phyloP scores from a whole-genome alignment of 2,797 vertebrate genomes.

The Bradypodion pumilum region DNA sequence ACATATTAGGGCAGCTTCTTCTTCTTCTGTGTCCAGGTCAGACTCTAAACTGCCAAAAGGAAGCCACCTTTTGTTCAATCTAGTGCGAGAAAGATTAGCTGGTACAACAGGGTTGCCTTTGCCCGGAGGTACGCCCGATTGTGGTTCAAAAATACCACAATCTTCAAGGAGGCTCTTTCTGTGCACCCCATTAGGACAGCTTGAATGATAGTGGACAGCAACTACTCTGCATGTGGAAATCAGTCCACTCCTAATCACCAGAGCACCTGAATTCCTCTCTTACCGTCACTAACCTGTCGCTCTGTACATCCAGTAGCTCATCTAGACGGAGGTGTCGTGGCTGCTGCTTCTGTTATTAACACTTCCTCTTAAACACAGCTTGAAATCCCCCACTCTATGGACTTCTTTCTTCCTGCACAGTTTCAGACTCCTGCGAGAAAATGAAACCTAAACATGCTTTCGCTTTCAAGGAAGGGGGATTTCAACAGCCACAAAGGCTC shows the following conservation, averaged over 20 bases:
- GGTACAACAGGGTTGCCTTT: too few relatives aligned
- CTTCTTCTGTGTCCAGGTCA: too few relatives aligned
- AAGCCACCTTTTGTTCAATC: too few relatives aligned
- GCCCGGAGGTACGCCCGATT: too few relatives aligned
- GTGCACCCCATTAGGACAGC: not conserved
- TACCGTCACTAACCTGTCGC: not conserved
- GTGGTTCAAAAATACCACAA: too few relatives aligned
- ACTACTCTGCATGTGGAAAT: not conserved
- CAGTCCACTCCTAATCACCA: not conserved
- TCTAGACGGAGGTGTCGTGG: not conserved
- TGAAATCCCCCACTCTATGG: not conserved
- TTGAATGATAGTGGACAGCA: not conserved
- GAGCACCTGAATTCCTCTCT: too few relatives aligned
- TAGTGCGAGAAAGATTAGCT: too few relatives aligned
- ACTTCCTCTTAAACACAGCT: not conserved
- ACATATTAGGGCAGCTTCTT: too few relatives aligned
- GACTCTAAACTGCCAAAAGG: too few relatives aligned
- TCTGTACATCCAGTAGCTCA: not conserved
- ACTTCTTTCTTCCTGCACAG: not conserved
- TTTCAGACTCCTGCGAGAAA: not conserved
- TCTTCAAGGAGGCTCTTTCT: too few relatives aligned
- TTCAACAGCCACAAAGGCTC: not conserved
- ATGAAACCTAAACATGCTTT: conserved; percentile 4
- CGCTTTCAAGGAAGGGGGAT: not conserved
- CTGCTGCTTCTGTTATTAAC: not conserved